These are phyloP conservation scores for Pissodes strobi DNA, from an alignment of 1,140 invertebrate genomes.

Conservation along the genomic window DNA sequence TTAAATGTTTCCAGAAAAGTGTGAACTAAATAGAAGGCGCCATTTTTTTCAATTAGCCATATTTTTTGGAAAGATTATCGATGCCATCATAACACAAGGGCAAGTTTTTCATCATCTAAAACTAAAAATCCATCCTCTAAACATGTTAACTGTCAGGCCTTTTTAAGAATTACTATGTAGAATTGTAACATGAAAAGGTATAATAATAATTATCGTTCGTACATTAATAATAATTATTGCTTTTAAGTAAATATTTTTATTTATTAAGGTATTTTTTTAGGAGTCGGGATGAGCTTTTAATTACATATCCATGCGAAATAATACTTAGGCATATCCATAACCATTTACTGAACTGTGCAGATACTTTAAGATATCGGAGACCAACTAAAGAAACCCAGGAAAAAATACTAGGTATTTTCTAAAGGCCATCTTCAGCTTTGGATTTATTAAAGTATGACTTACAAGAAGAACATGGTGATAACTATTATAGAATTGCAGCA, in stretches of 20 bases:
- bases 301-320: constrained; percentile 9
- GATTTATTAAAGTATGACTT: constrained; percentile 18
- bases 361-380: constrained; percentile 11
- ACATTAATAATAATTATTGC: too few species aligned
- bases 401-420: constrained; percentile 11
- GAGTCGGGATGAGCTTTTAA: constrained; percentile 5
- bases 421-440: constrained; percentile 2
- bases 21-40: neutral
- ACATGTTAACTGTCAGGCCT: constrained; percentile 12
- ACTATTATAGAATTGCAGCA: constrained; percentile 9
- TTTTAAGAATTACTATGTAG: constrained; percentile 3
- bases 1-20: too few species aligned
- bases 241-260: too few species aligned
- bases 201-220: too few species aligned
- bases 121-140: constrained; percentile 6
- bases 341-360: constrained; percentile 6
- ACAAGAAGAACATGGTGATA: constrained; percentile 10
- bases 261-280: too few species aligned
- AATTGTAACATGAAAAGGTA: constrained; percentile 9
- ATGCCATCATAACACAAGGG: constrained; percentile 13
- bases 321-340: constrained; percentile 5
- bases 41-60: too few species aligned
- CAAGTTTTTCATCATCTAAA: constrained; percentile 8
- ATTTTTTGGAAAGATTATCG: constrained; percentile 16
- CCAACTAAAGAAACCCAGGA: constrained; percentile 9